A percentile compares a stretch with the other conserved stretches of the same genome.
Conservation (phyloP, 2,797 vertebrate species). For the Malacoctenus gilli region DNA sequence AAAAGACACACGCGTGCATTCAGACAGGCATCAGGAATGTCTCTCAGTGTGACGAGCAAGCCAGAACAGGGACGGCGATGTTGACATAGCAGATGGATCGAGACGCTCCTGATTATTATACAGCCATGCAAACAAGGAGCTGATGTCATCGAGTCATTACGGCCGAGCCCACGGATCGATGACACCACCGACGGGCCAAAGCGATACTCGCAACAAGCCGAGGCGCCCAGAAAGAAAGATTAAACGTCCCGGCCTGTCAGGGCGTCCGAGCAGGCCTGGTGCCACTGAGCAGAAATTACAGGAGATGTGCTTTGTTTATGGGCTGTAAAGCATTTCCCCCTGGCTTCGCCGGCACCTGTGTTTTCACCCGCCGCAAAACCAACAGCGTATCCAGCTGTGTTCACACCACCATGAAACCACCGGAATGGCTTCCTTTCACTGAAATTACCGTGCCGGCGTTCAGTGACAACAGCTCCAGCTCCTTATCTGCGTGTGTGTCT, state of each 20-base stretch:
- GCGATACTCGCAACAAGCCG: slow-evolving; percentile 20
- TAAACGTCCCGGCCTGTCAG: background rate
- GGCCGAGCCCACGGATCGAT: slow-evolving; percentile 11
- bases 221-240: slow-evolving; percentile 3
- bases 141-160: slow-evolving; percentile 65
- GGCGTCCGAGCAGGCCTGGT: slow-evolving; percentile 4
- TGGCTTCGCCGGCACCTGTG: slow-evolving; percentile 51
- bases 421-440: slow-evolving; percentile 60
- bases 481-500: no score
- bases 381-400: slow-evolving; percentile 62
- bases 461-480: no score
- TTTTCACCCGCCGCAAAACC: slow-evolving; percentile 58
- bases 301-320: slow-evolving; percentile 61
- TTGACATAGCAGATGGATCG: slow-evolving; percentile 67
- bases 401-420: slow-evolving; percentile 59
- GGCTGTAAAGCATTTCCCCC: slow-evolving; percentile 55
- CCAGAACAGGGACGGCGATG: slow-evolving; percentile 70
- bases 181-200: slow-evolving; percentile 28
- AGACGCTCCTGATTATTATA: slow-evolving; percentile 69
- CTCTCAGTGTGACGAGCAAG: slow-evolving; percentile 63
- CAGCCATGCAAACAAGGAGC: slow-evolving; percentile 49
- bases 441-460: slow-evolving; percentile 5
- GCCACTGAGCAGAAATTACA: slow-evolving; percentile 39
- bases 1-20: slow-evolving; percentile 34
- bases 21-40: slow-evolving; percentile 67